phyloP scores from a whole-genome alignment of 2,888 invertebrate genomes.

The Adineta ricciae region DNA sequence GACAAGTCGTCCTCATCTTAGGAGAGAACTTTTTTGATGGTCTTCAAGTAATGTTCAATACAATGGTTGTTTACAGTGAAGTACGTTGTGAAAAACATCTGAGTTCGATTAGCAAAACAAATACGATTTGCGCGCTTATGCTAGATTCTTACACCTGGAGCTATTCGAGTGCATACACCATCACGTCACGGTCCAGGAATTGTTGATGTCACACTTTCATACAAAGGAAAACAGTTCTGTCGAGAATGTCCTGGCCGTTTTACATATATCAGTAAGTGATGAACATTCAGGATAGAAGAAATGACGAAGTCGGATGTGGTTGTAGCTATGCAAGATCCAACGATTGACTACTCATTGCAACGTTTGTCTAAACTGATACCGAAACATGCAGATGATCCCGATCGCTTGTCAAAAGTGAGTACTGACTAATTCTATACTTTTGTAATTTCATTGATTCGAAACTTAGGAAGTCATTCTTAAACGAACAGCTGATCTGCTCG shows the following conservation, averaged over 20 bases:
- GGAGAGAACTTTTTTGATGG: constrained; percentile 99
- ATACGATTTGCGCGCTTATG: no score
- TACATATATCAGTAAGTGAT: constrained; percentile 80
- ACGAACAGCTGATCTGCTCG: constrained; percentile 93
- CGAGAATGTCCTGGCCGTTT: constrained; percentile 94
- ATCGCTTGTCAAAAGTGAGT: constrained; percentile 80
- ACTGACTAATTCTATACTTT: no score
- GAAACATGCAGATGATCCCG: constrained; percentile 94
- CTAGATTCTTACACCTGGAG: constrained; percentile 75
- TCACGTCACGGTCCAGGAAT: constrained; percentile 96
- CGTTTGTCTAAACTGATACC: constrained; percentile 93
- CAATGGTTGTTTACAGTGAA: constrained; percentile 98
- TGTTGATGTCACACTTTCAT: constrained; percentile 92
- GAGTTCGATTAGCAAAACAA: no score
- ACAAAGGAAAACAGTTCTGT: constrained; percentile 96
- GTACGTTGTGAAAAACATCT: constrained; percentile 57
- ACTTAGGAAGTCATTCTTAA: constrained; percentile 83
- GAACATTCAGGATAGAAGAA: no score
- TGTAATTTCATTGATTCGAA: no score
- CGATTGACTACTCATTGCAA: constrained; percentile 98
- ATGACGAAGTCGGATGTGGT: no score
- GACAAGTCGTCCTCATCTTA: constrained; percentile 89
- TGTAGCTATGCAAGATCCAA: constrained; percentile 90
- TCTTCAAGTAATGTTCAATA: constrained; percentile 93
- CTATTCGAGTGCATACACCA: constrained; percentile 93